Base-by-base conservation (phyloP, 2,888 invertebrate species). In the Eurytoma adleriae region DNA sequence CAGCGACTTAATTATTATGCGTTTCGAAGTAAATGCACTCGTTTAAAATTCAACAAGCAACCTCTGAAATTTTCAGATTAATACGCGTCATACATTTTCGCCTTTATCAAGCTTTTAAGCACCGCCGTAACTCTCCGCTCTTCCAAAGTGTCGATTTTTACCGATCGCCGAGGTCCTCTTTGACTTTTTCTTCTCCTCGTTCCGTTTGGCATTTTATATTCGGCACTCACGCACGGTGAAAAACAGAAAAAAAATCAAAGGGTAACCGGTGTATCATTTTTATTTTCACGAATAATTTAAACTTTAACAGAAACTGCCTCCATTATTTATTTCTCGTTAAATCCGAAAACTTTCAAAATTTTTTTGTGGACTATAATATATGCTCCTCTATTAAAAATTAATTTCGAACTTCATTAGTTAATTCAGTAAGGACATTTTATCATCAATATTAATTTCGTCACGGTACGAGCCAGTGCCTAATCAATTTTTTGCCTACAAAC, bases 141-240 rank as follows among this genome's bases (percentile, higher is more conserved):
- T 50, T 52, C n/a, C 18, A 27, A 72, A 64, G 52, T 72, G 72
- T 64, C 72, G 72, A 72, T 72, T 72, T 72, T 72, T 64, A 16
- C 72, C 18, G 72, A 72, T 52, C 57, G 40, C 30, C 24, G 7
- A 30, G 12, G 4, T 16, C 30, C 68, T 24, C 57, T 20, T 59
- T n/a, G 50, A 16, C 27, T 69, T 56, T 68, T 52, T 69, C 20
- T 61, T 50, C 7, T n/a, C n/a, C n/a, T 7, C 16, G 2, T 48
- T 10, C 61, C n/a, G 40, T 10, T 50, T n/a, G 18, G 62, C 18
- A 72, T 72, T 72, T 72, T 72, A 72, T 40, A 72, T 64, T 14
- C 72, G 30, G 52, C 54, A 0, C 30, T 50, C n/a, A 54, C 54
- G 56, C 10, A 16, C 27, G 54, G 56, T 68, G 27, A 68, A 68